phyloP scores from a whole-genome alignment of 37 sponge, comb jelly and placozoan genomes.

The Ephydatia muelleri region DNA sequence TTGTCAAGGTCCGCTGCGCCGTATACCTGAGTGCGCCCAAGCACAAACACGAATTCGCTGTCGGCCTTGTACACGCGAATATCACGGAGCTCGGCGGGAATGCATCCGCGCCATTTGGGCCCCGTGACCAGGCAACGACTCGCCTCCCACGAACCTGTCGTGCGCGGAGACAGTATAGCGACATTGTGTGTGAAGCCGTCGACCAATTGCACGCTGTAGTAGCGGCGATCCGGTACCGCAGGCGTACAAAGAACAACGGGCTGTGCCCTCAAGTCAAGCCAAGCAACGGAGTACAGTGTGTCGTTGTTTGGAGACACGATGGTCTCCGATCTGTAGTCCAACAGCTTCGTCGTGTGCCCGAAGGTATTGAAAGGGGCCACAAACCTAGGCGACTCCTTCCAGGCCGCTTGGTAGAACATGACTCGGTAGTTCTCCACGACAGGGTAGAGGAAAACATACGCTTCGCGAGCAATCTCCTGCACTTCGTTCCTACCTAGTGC shows the following conservation, averaged over 20 bases:
- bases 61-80: neutral
- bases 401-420: neutral
- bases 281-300: slow-evolving; percentile 26
- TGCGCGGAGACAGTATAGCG: slow-evolving; percentile 12
- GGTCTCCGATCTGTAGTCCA: neutral
- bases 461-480: slow-evolving; percentile 2
- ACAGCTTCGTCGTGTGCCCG: neutral
- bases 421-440: slow-evolving; percentile 13
- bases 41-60: neutral
- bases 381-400: neutral
- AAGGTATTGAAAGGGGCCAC: slow-evolving; percentile 10
- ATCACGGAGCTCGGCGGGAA: neutral
- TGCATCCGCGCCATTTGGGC: slow-evolving; percentile 11
- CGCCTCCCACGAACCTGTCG: neutral
- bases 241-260: slow-evolving; percentile 13
- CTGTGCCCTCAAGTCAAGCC: slow-evolving; percentile 20
- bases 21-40: neutral
- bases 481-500: neutral
- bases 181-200: slow-evolving; percentile 21
- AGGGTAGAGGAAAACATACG: slow-evolving; percentile 17
- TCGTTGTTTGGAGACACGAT: slow-evolving; percentile 17
- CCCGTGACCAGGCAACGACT: slow-evolving; percentile 2
- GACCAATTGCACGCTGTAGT: slow-evolving; percentile 28
- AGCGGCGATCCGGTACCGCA: neutral
- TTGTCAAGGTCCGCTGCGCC: neutral